These are phyloP conservation scores for Camptogramma bilineatum DNA, from an alignment of 2,888 invertebrate species.

Conservation along the genomic window DNA sequence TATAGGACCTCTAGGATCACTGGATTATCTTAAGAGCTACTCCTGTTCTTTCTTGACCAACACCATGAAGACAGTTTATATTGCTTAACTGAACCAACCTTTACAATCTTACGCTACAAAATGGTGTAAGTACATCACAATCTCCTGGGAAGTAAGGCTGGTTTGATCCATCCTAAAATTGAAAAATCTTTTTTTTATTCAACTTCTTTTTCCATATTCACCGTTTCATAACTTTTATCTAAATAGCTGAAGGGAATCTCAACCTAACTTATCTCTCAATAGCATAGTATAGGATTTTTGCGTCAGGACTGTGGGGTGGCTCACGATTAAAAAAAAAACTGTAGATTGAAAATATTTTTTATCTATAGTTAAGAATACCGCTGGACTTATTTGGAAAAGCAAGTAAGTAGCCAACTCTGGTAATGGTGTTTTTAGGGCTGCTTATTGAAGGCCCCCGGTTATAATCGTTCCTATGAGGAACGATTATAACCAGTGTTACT, in stretches of 20 bases:
- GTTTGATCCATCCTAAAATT: slow-evolving; percentile 20
- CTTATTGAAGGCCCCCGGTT: too few relatives aligned
- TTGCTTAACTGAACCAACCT: not conserved
- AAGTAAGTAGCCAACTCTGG: too few relatives aligned
- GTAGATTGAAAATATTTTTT: not conserved
- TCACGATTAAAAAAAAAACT: not conserved
- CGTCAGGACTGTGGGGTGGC: not conserved
- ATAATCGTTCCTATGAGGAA: too few relatives aligned
- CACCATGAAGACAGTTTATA: too few relatives aligned
- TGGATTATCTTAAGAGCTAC: too few relatives aligned
- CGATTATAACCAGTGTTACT: too few relatives aligned
- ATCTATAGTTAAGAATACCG: too few relatives aligned
- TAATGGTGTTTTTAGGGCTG: too few relatives aligned
- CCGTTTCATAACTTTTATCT: slow-evolving; percentile 2
- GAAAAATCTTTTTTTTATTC: slow-evolving; percentile 4
- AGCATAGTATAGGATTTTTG: slow-evolving; percentile 34
- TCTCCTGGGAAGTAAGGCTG: slow-evolving; percentile 23
- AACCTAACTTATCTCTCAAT: slow-evolving; percentile 42
- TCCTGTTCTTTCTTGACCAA: too few relatives aligned
- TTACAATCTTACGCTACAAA: slow-evolving; percentile 13
- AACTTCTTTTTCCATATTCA: not conserved
- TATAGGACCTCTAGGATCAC: too few relatives aligned
- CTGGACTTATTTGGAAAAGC: too few relatives aligned
- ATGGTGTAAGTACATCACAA: slow-evolving; percentile 18
- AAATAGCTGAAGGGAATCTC: slow-evolving; percentile 4